A percentile compares a stretch with the other conserved stretches of the same genome.
Conservation (phyloP, 1,140 invertebrate species). For the Pseudobourletiella spinata region DNA sequence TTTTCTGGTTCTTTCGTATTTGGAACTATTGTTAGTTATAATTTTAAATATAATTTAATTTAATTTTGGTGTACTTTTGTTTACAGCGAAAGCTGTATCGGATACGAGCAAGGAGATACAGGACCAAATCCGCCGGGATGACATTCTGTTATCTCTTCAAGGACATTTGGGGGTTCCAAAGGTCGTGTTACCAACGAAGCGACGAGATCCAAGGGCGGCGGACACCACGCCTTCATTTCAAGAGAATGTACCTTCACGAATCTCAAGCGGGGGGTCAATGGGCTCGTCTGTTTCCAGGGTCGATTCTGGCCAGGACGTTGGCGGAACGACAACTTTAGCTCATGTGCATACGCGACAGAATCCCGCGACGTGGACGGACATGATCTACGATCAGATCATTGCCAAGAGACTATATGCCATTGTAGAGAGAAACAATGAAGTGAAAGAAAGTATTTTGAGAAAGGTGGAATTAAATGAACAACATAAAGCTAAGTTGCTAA, state of each 20-base stretch:
- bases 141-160: conserved; percentile 18
- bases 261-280: background rate
- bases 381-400: conserved; percentile 26
- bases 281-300: background rate
- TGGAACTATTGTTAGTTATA: too few species aligned
- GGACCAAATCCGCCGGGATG: conserved; percentile 5
- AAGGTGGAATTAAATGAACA: too few species aligned
- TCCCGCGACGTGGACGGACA: conserved; percentile 24
- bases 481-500: too few species aligned
- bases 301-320: background rate
- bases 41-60: too few species aligned
- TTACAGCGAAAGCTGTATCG: background rate
- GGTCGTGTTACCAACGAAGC: background rate
- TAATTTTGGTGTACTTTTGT: too few species aligned
- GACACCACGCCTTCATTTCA: background rate
- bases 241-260: too few species aligned
- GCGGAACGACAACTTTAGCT: background rate
- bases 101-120: background rate
- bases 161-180: conserved; percentile 14
- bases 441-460: conserved; percentile 11
- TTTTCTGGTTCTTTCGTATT: too few species aligned
- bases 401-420: conserved; percentile 13
- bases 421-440: conserved; percentile 16
- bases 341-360: background rate
- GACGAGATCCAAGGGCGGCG: background rate